phyloP scores from a whole-genome alignment of 2,888 invertebrate species.

The Zygothrica quintamaculata region DNA sequence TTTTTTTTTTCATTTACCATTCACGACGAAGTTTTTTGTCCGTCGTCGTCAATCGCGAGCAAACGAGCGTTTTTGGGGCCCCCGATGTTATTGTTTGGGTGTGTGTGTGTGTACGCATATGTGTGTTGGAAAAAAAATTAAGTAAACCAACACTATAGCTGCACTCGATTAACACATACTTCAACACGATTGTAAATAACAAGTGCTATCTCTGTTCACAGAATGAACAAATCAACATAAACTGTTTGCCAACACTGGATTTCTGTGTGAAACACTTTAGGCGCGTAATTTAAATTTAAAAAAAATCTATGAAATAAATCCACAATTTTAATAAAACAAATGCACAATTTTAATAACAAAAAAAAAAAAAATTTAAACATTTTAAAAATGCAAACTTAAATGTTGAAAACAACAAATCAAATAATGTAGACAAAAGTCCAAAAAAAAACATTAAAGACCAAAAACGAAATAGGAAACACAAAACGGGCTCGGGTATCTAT shows the following conservation, averaged over 20 bases:
- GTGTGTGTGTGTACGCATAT: conserved; percentile 64
- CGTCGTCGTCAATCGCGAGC: conserved; percentile 61
- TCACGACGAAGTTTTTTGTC: conserved; percentile 73
- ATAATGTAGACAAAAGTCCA: conserved; percentile 89
- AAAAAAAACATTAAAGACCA: conserved; percentile 91
- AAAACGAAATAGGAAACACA: conserved; percentile 90
- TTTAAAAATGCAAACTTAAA: conserved; percentile 8
- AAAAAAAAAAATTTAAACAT: conserved; percentile 14
- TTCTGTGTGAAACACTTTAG: conserved; percentile 27
- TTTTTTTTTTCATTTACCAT: conserved; percentile 62
- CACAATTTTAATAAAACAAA: conserved; percentile 15
- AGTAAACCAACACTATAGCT: conserved; percentile 14
- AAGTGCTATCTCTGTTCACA: conserved; percentile 35
- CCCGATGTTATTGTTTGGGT: conserved; percentile 71
- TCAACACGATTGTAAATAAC: not conserved
- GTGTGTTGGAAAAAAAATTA: conserved; percentile 45
- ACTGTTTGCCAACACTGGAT: conserved; percentile 39
- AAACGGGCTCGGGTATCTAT: conserved; percentile 91
- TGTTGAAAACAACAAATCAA: conserved; percentile 37
- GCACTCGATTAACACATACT: conserved; percentile 39
- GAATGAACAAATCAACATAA: conserved; percentile 29
- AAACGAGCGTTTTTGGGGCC: conserved; percentile 68
- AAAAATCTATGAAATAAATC: not conserved
- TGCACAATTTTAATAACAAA: not conserved
- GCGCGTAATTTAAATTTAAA: conserved; percentile 43